These are phyloP conservation scores for Aphelenchoides avenae DNA, from an alignment of 1,140 invertebrate genomes.

Conservation along the genomic window DNA sequence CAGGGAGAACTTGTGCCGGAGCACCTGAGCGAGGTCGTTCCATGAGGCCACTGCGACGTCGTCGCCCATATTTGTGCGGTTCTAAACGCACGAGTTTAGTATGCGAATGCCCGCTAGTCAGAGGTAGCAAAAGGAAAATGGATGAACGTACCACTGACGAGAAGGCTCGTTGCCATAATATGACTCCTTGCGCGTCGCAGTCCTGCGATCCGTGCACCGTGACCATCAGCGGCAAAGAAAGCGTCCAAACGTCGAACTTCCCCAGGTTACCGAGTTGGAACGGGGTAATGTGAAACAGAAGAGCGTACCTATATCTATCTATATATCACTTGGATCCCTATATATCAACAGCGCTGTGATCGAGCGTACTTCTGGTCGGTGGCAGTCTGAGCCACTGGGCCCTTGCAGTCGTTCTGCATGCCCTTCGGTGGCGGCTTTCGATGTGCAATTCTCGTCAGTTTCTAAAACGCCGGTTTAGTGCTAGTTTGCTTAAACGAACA, in stretches of 20 bases:
- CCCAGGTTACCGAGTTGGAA: conserved; percentile 59
- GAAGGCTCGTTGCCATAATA: conserved; percentile 58
- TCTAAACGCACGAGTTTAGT: conserved; percentile 3
- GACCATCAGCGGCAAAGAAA: conserved; percentile 58
- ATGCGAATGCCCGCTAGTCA: neutral
- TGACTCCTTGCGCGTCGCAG: conserved; percentile 58
- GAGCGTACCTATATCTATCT: conserved; percentile 59
- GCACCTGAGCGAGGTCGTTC: conserved; percentile 46
- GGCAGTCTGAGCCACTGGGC: no score
- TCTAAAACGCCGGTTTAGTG: conserved; percentile 42
- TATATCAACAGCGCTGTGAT: no score
- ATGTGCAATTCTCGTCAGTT: conserved; percentile 57
- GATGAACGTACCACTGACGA: conserved; percentile 51
- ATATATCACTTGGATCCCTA: no score
- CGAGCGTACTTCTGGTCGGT: no score
- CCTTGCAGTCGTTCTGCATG: conserved; percentile 24
- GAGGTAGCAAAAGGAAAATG: neutral
- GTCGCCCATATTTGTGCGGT: conserved; percentile 29
- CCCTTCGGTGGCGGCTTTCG: conserved; percentile 58
- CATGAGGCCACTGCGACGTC: conserved; percentile 52
- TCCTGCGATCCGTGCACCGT: conserved; percentile 59
- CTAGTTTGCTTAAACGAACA: conserved; percentile 1
- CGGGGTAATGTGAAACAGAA: conserved; percentile 58
- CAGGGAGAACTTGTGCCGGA: conserved; percentile 50
- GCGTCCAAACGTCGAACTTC: conserved; percentile 59